Conservation (phyloP, 2,888 invertebrate genomes). For the Agriopis aurantiaria region DNA sequence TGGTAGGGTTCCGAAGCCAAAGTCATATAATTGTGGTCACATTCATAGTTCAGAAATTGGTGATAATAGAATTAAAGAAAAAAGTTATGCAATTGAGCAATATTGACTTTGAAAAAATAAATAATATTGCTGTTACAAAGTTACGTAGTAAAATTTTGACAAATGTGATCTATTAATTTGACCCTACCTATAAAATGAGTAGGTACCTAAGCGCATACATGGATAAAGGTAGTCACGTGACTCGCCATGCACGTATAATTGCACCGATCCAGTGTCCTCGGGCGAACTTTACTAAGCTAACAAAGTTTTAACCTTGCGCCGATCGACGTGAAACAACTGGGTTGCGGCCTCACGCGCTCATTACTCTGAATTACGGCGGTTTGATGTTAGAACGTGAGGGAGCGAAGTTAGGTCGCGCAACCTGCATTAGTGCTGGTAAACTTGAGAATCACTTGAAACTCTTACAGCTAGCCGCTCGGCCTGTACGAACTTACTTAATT, state of each 20-base stretch:
- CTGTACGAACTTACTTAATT: neutral
- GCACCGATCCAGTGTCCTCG: constrained; percentile 14
- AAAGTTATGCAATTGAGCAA: no score
- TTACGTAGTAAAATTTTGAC: no score
- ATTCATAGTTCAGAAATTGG: no score
- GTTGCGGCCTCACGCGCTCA: constrained; percentile 17
- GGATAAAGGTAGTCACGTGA: neutral
- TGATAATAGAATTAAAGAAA: no score
- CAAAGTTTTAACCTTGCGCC: constrained; percentile 24
- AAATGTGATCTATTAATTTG: no score
- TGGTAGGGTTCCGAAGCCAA: no score
- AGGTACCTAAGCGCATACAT: neutral
- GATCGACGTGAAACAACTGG: constrained; percentile 25
- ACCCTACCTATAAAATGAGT: neutral
- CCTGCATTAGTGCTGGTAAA: neutral
- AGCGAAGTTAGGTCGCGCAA: neutral
- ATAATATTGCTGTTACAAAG: no score
- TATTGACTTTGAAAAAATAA: no score
- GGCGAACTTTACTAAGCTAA: neutral
- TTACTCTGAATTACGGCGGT: constrained; percentile 16
- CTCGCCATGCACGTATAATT: constrained; percentile 12
- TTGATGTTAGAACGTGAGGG: constrained; percentile 9
- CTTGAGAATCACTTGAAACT: neutral
- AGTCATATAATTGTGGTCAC: no score
- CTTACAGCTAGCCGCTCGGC: no score